Evolutionary conservation across 2,113 vertebrate species (phyloP), one percentile per base, ranked within the genome.

Genomic region (Ceyx cyanopectus): DNA sequence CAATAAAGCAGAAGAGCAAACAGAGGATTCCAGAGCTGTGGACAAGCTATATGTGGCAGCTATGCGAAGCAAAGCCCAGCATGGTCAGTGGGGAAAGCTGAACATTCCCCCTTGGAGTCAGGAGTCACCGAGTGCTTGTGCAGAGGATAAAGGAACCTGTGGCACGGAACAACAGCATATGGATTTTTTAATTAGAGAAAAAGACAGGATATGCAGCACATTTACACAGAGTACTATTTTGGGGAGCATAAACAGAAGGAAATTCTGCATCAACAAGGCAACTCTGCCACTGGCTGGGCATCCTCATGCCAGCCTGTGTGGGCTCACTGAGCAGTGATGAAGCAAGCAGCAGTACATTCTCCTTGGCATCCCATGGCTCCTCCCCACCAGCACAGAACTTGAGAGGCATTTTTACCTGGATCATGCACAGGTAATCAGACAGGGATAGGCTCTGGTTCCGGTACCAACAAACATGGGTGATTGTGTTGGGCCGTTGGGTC

Each of bases 381-480:
- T 93, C 92, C 96, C 96, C 93, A 94, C 67, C 75, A 95, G 84
- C 4, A 9, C 46, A 63, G 41, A 84, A 80, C 7, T 41, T 53
- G 73, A 89, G 87, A 93, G 77, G 83, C n/a, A 14, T 81, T 72
- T 94, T 98, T 99, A 99, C 99, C 99, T 99, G 98, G 96, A 98
- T 99, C 98, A 99, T 98, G 97, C 97, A 98, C 95, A 99, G 97
- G 96, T 99, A 99, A 98, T 99, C 98, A 96, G 96, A 97, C 96
- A 99, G 98, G 88, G 99, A 99, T 24, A 99, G 98, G 97, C 98
- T 99, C 98, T 99, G 99, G 97, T 98, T 99, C 96, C 98, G 98
- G 97, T 99, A 99, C 98, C 99, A 99, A 97, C 99, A 99, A 97
- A 99, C 98, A 66, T 99, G 99, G 87, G 98, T 99, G 98, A 99